These are phyloP conservation scores for Plutomurus gul DNA, from an alignment of 1,140 invertebrate genomes.

Conservation along the genomic window DNA sequence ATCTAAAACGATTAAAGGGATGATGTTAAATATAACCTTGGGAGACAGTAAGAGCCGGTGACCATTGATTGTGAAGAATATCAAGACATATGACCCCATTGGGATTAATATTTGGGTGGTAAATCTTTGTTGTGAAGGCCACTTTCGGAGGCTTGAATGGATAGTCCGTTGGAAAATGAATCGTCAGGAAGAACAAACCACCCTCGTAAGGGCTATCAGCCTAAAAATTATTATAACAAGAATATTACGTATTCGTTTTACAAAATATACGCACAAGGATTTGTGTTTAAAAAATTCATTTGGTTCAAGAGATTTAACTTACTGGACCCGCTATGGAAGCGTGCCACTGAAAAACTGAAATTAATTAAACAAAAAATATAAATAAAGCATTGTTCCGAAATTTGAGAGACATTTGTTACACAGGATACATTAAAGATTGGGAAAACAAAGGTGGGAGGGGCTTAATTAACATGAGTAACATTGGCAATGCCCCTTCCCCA, in stretches of 20 bases:
- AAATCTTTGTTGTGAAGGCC: conserved; percentile 99
- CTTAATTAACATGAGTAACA: conserved; percentile 32
- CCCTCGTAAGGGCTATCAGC: conserved; percentile 98
- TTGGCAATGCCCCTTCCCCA: too few relatives aligned
- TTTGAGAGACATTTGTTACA: background rate
- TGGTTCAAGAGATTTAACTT: conserved; percentile 69
- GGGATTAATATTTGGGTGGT: conserved; percentile 99
- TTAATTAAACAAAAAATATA: conserved; percentile 60
- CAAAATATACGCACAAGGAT: too few relatives aligned
- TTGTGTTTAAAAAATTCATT: background rate
- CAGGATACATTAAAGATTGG: background rate
- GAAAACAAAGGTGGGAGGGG: background rate
- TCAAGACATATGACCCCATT: conserved; percentile 99
- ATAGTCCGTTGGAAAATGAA: conserved; percentile 99
- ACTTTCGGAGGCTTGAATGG: conserved; percentile 99
- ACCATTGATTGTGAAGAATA: conserved; percentile 98
- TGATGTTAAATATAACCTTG: conserved; percentile 73
- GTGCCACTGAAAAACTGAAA: conserved; percentile 97
- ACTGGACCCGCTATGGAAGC: conserved; percentile 98
- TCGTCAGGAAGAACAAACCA: conserved; percentile 99
- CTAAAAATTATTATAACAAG: conserved; percentile 63
- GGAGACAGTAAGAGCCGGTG: conserved; percentile 98
- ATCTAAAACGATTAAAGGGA: background rate
- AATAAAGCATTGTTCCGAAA: too few relatives aligned
- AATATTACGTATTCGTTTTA: too few relatives aligned